Evolutionary conservation across 1,140 invertebrate species (phyloP).

Genomic region (Periplaneta americana): DNA sequence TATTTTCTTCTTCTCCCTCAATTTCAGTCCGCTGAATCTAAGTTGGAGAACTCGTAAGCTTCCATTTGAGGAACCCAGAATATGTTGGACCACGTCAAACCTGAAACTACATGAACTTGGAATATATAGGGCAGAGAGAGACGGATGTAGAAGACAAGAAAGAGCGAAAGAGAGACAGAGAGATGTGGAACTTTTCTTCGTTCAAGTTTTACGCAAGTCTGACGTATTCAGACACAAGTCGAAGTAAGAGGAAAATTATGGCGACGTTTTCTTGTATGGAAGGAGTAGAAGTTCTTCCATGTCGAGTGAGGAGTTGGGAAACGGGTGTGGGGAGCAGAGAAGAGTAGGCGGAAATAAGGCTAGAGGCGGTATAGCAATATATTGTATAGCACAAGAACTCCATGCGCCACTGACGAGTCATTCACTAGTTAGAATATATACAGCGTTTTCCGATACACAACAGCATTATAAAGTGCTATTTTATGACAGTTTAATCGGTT

Average conservation of each 20-base stretch:
- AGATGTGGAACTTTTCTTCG: neutral
- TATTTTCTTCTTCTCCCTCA: neutral
- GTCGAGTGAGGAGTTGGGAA: neutral
- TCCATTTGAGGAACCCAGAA: neutral
- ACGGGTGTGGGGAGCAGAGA: neutral
- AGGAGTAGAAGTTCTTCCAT: neutral
- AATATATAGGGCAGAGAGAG: neutral
- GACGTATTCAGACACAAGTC: neutral
- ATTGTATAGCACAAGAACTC: neutral
- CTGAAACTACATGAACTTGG: neutral
- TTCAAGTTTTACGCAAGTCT: neutral
- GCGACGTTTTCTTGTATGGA: neutral
- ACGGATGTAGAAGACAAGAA: no score
- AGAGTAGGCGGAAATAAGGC: neutral
- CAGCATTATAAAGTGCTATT: neutral
- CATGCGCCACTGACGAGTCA: no score
- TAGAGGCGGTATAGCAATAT: neutral
- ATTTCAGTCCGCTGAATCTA: neutral
- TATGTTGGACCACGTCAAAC: neutral
- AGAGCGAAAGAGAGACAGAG: neutral
- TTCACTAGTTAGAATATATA: neutral
- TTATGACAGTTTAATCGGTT: no score
- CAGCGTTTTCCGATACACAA: neutral
- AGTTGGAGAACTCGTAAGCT: neutral
- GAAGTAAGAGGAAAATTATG: neutral